Evolutionary conservation across 2,888 invertebrate species (phyloP), one percentile per base, ranked within the genome.

Genomic region (Synanthedon formicaeformis): DNA sequence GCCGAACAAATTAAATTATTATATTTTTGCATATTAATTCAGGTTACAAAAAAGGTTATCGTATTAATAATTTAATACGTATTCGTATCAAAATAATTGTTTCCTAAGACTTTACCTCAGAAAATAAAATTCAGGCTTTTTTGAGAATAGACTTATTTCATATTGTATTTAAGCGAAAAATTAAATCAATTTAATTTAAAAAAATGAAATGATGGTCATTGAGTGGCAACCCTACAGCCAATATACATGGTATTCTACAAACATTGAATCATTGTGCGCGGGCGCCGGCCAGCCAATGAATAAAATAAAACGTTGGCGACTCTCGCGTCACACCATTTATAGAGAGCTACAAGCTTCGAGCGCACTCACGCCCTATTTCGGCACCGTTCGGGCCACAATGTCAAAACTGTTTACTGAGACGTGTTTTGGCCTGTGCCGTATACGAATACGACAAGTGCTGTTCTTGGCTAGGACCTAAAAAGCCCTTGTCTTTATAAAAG

Each of bases 251-350:
- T 67, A 60, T 59, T 58, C 45, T 14, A 14, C 59, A 62, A 61
- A 67, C 71, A 74, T 74, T 73, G 70, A 73, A 72, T 71, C 69
- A 69, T 64, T 66, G 34, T 34, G 64, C 62, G 63, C 63, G 59
- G 60, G 61, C 62, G 60, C 65, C 63, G 59, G 54, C 54, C 52
- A 53, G 53, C 69, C 69, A 73, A 75, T 75, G 75, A 78, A 80
- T 79, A 80, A 73, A 72, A 45, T 77, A 45, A 75, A 75, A 71
- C 74, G 73, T 72, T 64, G 57, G 65, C 70, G 67, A 66, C 58
- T 60, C 55, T 54, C 56, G 41, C 60, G 59, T 58, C 63, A 65
- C 60, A 62, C 82, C 83, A 64, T 83, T 77, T 79, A 81, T 59
- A 79, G 79, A 53, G 56, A 61, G 67, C 71, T 73, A 69, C 67